phyloP scores from a whole-genome alignment of 2,797 vertebrate species.

The Sebastes kiyomatsui region DNA sequence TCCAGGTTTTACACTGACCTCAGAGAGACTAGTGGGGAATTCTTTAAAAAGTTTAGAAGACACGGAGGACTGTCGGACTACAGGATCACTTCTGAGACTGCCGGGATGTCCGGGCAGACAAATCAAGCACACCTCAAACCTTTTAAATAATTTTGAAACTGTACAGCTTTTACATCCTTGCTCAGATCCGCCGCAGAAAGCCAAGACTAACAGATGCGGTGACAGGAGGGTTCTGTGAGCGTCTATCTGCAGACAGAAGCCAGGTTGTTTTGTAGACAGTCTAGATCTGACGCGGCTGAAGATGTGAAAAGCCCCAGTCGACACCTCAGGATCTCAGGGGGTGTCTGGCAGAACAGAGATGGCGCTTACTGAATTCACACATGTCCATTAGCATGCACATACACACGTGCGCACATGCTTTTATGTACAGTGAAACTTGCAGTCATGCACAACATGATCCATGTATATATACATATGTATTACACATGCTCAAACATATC shows the following conservation, averaged over 20 bases:
- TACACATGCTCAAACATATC: neutral
- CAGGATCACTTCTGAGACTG: neutral
- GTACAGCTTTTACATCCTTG: conserved; percentile 1
- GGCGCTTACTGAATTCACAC: conserved; percentile 46
- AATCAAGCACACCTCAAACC: conserved; percentile 35
- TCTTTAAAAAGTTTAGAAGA: conserved; percentile 19
- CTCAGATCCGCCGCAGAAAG: neutral
- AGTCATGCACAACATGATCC: neutral
- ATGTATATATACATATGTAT: neutral
- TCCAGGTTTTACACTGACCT: conserved; percentile 43
- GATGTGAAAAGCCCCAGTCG: conserved; percentile 50
- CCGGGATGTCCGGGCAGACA: conserved; percentile 7
- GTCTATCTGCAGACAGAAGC: conserved; percentile 31
- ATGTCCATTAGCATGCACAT: conserved; percentile 16
- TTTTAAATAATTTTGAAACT: conserved; percentile 43
- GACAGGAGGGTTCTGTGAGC: conserved; percentile 29
- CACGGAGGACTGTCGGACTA: conserved; percentile 1
- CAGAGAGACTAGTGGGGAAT: conserved; percentile 18
- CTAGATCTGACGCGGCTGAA: conserved; percentile 36
- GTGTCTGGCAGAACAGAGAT: conserved; percentile 44
- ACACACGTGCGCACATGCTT: neutral
- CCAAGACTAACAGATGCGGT: conserved; percentile 56
- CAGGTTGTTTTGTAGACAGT: conserved; percentile 30
- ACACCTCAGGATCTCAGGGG: conserved; percentile 57
- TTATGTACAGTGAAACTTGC: neutral